These are phyloP conservation scores for Drosophila conformis DNA, from an alignment of 2,888 invertebrate species.

Conservation along the genomic window DNA sequence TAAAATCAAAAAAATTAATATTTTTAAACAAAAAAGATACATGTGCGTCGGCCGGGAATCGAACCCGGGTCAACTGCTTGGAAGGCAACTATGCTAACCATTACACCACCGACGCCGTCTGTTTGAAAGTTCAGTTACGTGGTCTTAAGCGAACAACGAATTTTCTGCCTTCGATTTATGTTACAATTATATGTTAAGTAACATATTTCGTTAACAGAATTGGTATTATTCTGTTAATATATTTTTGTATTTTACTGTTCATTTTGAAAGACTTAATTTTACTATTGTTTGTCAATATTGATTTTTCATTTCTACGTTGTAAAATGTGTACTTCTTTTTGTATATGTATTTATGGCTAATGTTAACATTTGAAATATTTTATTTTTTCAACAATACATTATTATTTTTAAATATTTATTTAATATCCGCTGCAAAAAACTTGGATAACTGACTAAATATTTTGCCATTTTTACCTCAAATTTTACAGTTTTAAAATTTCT, in stretches of 20 bases:
- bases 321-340: not conserved
- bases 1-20: not conserved
- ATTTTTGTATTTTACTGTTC: not conserved
- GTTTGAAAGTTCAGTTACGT: accelerated
- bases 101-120: constrained; percentile 83
- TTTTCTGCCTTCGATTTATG: not conserved
- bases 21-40: constrained; percentile 37
- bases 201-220: constrained; percentile 11
- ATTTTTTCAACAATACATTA: not conserved
- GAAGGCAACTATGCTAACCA: constrained; percentile 85
- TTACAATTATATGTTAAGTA: constrained; percentile 9
- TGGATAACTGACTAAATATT: not conserved
- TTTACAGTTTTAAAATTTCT: not conserved
- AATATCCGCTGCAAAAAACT: not conserved
- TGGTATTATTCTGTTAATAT: not conserved
- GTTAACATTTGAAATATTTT: not conserved
- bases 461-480: not conserved
- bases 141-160: not conserved
- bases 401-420: not conserved
- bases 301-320: not conserved
- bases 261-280: not conserved
- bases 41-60: constrained; percentile 84
- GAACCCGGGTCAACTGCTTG: constrained; percentile 85
- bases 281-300: not conserved
- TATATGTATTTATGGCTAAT: not conserved